Base-by-base conservation (phyloP, 2,888 invertebrate genomes). In the Synergus gifuensis region DNA sequence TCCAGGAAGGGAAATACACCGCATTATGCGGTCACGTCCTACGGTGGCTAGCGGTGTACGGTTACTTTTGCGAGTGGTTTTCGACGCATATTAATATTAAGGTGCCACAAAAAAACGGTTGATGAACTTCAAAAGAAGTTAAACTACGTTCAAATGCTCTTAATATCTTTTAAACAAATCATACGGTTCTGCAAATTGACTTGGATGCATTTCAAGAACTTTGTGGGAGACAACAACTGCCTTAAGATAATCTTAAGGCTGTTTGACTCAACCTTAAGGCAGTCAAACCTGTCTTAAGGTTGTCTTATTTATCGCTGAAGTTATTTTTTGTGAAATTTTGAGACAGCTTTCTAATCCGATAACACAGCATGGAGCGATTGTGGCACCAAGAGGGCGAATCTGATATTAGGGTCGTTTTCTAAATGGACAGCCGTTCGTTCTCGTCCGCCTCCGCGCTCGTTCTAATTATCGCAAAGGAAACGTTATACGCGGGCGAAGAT, bases 381-480 rank as follows among this genome's bases (percentile, higher is more conserved):
- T 11, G 22, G 44, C 44, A 44, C 18, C 67, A 67, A 44, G n/a
- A 66, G 42, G 44, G 44, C 18, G 42, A 67, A 67, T 46, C 18
- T 44, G 67, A 77, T 28, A 49, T 64, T 64, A 64, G 77, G 44
- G 18, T 77, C 63, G 36, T 54, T 77, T 77, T 77, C 62, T 64
- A 64, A 62, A 76, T 76, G 62, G 16, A 7, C 49, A 46, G 28
- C 69, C 62, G 22, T 64, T 76, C 58, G 64, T 76, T 60, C 49
- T 16, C 49, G 40, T 62, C 76, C 78, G 62, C 78, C 78, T 66
- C 76, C 76, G 79, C 79, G 49, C 42, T 79, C 66, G 66, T 28
- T 76, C 79, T 76, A 79, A 79, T 79, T 79, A 79, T 76, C 66
- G 44, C 79, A 78, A 42, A 64, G 78, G 76, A 76, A 79, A 79